Evolutionary conservation across 2,113 vertebrate species (phyloP), one percentile per base, ranked within the genome.

Genomic region (Ornithorhynchus anatinus): DNA sequence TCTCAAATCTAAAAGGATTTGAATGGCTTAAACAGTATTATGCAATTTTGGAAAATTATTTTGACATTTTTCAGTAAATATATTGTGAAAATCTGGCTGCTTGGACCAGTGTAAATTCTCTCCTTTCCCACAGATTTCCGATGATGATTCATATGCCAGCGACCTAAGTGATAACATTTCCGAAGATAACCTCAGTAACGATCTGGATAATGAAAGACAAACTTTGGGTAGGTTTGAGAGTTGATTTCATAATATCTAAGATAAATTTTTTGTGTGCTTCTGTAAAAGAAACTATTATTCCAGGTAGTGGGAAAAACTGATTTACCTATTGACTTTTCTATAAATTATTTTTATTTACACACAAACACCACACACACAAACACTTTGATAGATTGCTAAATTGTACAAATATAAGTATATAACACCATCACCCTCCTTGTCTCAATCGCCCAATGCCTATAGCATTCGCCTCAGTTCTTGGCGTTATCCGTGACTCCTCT

Each of bases 111-210:
- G 2, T 50, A 6, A 15, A 8, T 66, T 66, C 78, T 87, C 66
- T 53, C 82, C 78, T 61, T 44, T 29, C 50, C 17, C 42, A 57
- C 44, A 99, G 97, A 91, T 90, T 65, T 99, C 97, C 2, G 98
- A 99, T 53, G 97, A 98, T 83, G 97, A 98, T 60, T 99, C 98
- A 0, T 97, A 98, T 29, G 95, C 94, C 72, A 99, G 98, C 77
- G 98, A 99, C 85, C 87, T 99, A 82, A 99, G 98, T 87, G 98
- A 99, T 87, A 99, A 97, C 57, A 88, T 94, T 74, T 99, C 98
- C 22, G 91, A 98, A 90, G 97, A 98, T 85, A 97, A 97, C 86
- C 92, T 97, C 74, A 96, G 93, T 87, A 97, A 95, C 23, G 95
- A 96, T 47, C 91, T 91, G 23, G 96, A 97, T 58, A 92, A 87